Conservation (phyloP, 2,888 invertebrate genomes). For the Myathropa florea region DNA sequence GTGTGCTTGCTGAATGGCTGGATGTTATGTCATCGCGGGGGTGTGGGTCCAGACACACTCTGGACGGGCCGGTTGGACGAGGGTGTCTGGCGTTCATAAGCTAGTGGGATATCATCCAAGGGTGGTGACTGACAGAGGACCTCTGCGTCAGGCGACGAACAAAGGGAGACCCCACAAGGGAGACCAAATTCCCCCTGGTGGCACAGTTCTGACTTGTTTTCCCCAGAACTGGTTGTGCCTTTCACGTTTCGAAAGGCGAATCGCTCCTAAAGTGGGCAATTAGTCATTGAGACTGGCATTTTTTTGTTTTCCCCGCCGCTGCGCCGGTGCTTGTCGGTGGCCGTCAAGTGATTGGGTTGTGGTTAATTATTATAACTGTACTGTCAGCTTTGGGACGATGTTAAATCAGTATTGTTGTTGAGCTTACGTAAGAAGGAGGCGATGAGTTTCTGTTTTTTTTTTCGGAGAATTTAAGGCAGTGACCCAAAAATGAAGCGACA, state of each 20-base stretch:
- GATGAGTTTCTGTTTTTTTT: not conserved
- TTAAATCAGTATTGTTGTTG: not conserved
- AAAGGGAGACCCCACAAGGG: too few relatives aligned
- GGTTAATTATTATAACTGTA: not conserved
- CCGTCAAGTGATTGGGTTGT: not conserved
- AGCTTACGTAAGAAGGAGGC: not conserved
- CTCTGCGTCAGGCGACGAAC: not conserved
- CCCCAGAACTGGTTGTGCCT: conserved; percentile 10
- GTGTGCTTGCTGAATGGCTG: not conserved
- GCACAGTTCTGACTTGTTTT: not conserved
- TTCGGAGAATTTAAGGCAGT: not conserved
- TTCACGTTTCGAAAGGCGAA: conserved; percentile 43
- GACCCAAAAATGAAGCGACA: not conserved
- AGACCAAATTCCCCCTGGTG: not conserved
- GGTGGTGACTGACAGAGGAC: not conserved
- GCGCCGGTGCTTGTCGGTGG: not conserved
- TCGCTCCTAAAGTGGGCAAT: conserved; percentile 40
- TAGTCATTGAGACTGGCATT: conserved; percentile 1
- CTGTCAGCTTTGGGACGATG: not conserved
- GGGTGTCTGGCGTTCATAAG: conserved; percentile 4
- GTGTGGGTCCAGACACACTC: conserved; percentile 35
- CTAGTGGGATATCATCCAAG: not conserved
- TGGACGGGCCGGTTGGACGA: conserved; percentile 8
- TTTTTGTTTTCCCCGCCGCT: not conserved
- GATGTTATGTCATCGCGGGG: conserved; percentile 48